Percentiles rank a stretch among this genome's conserved stretches.
Evolutionary conservation across 1,140 invertebrate species (phyloP).

Genomic region (Neodiprion virginianus): DNA sequence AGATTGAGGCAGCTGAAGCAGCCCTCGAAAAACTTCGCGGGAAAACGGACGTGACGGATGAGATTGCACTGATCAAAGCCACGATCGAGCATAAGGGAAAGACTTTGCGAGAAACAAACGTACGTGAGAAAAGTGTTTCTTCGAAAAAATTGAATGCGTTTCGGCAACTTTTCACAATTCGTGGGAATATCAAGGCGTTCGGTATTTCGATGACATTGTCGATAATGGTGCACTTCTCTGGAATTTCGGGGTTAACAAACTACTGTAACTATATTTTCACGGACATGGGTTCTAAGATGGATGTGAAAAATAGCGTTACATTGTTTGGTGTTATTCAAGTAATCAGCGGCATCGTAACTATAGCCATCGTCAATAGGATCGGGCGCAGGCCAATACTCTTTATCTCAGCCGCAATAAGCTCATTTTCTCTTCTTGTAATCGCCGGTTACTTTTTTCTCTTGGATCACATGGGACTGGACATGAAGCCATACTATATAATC

Average conservation of each 20-base stretch:
- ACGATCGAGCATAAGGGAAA: constrained; percentile 59
- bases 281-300: constrained; percentile 59
- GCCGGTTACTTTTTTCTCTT: constrained; percentile 67
- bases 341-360: constrained; percentile 42
- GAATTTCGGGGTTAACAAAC: constrained; percentile 73
- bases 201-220: constrained; percentile 70
- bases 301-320: constrained; percentile 49
- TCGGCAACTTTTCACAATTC: constrained; percentile 56
- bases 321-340: constrained; percentile 62
- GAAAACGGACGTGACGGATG: constrained; percentile 43
- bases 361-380: constrained; percentile 54
- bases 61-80: constrained; percentile 47
- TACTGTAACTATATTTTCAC: constrained; percentile 77
- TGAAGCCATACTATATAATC: constrained; percentile 58
- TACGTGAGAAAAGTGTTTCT: neutral
- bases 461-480: constrained; percentile 39
- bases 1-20: constrained; percentile 31
- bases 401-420: constrained; percentile 35
- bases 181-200: constrained; percentile 68
- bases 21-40: constrained; percentile 35
- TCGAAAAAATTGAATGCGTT: constrained; percentile 52
- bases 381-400: constrained; percentile 62
- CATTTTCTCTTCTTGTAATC: constrained; percentile 58
- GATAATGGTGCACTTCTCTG: constrained; percentile 74
- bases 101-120: constrained; percentile 18